Conservation (phyloP, 53 echinoderm and acorn worm species). For the Temnopleurus reevesii region DNA sequence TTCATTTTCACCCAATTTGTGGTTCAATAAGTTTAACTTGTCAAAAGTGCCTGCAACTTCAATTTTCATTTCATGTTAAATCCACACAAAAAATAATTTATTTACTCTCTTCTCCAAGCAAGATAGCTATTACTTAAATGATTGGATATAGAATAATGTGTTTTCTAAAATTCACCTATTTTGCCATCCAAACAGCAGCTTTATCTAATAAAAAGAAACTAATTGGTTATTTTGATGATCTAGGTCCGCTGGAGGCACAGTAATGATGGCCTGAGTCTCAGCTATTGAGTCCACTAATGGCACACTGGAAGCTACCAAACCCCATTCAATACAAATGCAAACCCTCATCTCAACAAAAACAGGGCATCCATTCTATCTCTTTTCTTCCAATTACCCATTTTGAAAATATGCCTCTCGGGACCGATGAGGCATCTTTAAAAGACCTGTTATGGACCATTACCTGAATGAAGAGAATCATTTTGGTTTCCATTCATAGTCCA, state of each 20-base stretch:
- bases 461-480: neutral
- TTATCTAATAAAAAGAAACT: constrained; percentile 33
- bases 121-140: neutral
- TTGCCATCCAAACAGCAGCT: neutral
- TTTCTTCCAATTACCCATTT: neutral
- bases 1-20: neutral
- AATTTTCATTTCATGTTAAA: neutral
- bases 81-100: neutral
- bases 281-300: neutral
- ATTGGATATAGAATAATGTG: neutral
- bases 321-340: constrained; percentile 7
- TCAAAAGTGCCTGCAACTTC: neutral
- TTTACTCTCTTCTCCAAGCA: too few relatives aligned
- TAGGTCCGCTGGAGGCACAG: neutral
- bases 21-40: neutral
- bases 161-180: constrained; percentile 5
- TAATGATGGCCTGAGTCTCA: neutral
- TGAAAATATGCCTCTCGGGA: constrained; percentile 25
- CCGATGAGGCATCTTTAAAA: neutral
- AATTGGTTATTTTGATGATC: constrained; percentile 25
- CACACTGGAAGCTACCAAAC: neutral
- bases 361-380: constrained; percentile 9
- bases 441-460: constrained; percentile 13
- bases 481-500: neutral
- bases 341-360: neutral